A percentile compares a stretch with the other conserved stretches of the same genome.
Evolutionary conservation across 2,113 vertebrate genomes (phyloP).

Genomic region (Donacobius atricapilla): DNA sequence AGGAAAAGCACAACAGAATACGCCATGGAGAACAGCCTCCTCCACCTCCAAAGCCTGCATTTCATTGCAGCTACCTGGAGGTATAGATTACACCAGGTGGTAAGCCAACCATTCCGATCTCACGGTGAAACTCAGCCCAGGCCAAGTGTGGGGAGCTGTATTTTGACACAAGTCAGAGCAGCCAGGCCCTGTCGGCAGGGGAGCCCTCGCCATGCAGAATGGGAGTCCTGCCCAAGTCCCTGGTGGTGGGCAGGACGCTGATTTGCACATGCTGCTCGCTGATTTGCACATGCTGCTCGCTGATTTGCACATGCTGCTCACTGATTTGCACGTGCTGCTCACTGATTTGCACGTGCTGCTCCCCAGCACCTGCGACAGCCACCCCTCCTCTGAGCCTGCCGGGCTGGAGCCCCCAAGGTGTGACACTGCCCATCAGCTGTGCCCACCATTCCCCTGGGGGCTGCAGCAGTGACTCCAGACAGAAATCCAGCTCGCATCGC

Average conservation of each 20-base stretch:
- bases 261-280: no score
- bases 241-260: neutral
- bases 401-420: neutral
- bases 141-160: neutral
- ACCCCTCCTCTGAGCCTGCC: neutral
- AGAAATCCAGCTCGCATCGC: neutral
- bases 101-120: neutral
- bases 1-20: slow-evolving; percentile 46
- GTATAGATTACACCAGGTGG: neutral
- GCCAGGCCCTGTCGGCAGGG: neutral
- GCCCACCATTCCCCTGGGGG: neutral
- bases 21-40: neutral
- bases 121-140: neutral
- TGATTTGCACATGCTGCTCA: no score
- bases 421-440: neutral
- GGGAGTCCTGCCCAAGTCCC: neutral
- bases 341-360: neutral
- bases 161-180: neutral
- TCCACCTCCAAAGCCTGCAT: neutral
- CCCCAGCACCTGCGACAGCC: neutral
- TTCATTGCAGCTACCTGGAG: slow-evolving; percentile 3
- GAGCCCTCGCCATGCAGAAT: neutral
- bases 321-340: no score
- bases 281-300: neutral
- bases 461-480: neutral